These are phyloP conservation scores for Sinohyriopsis cumingii DNA, from an alignment of 2,888 invertebrate species.

Conservation along the genomic window DNA sequence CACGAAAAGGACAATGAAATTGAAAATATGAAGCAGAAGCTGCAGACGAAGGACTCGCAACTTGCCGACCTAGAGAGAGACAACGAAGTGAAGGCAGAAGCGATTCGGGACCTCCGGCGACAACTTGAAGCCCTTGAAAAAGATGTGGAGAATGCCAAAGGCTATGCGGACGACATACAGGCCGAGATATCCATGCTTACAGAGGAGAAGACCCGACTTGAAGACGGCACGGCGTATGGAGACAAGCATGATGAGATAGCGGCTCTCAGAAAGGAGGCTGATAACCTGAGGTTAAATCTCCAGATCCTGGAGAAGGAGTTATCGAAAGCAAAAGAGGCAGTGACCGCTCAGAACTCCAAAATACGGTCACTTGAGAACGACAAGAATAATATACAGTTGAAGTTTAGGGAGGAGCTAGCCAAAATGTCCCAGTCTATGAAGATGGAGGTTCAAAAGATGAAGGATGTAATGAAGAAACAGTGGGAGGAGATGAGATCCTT, in stretches of 20 bases:
- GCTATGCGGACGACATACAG: conserved; percentile 46
- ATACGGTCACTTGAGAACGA: conserved; percentile 48
- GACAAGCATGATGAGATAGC: conserved; percentile 41
- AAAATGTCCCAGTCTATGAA: conserved; percentile 48
- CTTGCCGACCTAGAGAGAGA: conserved; percentile 34
- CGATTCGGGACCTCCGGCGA: conserved; percentile 34
- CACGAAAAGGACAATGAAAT: conserved; percentile 34
- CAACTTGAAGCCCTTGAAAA: conserved; percentile 44
- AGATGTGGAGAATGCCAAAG: conserved; percentile 43
- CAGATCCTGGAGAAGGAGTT: conserved; percentile 47
- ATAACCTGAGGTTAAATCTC: conserved; percentile 41
- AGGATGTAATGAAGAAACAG: conserved; percentile 56
- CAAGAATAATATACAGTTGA: conserved; percentile 43
- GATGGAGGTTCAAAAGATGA: conserved; percentile 52
- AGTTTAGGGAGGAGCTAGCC: conserved; percentile 55
- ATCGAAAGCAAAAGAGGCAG: conserved; percentile 44
- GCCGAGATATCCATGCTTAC: conserved; percentile 33
- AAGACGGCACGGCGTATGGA: conserved; percentile 33
- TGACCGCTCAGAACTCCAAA: conserved; percentile 44
- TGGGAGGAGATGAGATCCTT: conserved; percentile 56
- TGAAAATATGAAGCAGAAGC: conserved; percentile 29
- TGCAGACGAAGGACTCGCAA: conserved; percentile 28
- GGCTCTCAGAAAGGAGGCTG: conserved; percentile 40
- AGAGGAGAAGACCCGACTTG: conserved; percentile 32
- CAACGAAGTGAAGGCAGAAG: conserved; percentile 38